A percentile compares a stretch with the other conserved stretches of the same genome.
phyloP scores from a whole-genome alignment of 2,888 invertebrate species.

The Criorhina ranunculi region DNA sequence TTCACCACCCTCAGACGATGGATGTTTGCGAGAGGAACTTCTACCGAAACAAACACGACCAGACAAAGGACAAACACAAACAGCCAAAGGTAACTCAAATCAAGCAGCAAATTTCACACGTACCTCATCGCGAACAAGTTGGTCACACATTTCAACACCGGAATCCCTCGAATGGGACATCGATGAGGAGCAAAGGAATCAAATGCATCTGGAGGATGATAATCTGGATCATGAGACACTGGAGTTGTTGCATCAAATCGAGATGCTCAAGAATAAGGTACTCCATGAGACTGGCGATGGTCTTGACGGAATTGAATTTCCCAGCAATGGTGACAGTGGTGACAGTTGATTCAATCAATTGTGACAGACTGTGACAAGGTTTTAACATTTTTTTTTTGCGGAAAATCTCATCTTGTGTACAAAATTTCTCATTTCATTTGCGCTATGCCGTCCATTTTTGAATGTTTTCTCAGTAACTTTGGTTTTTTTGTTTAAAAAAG shows the following conservation, averaged over 20 bases:
- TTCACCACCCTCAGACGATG: conserved; percentile 67
- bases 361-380: background rate
- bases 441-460: conserved; percentile 67
- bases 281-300: conserved; percentile 88
- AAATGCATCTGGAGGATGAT: conserved; percentile 84
- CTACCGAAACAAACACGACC: conserved; percentile 48
- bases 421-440: conserved; percentile 8
- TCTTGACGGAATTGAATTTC: conserved; percentile 78
- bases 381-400: conserved; percentile 2
- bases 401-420: background rate
- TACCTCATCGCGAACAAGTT: conserved; percentile 85
- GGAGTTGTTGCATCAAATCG: conserved; percentile 88
- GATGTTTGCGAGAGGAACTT: conserved; percentile 24
- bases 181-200: conserved; percentile 84
- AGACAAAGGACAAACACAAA: conserved; percentile 25
- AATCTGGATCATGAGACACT: conserved; percentile 88
- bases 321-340: conserved; percentile 38
- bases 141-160: conserved; percentile 88
- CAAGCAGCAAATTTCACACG: conserved; percentile 79
- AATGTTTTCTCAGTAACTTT: background rate
- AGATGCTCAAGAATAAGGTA: conserved; percentile 88
- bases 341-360: conserved; percentile 65
- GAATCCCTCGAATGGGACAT: conserved; percentile 90
- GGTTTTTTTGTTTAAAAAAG: no score
- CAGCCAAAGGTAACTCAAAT: conserved; percentile 76